Evolutionary conservation across 2,113 vertebrate genomes (phyloP), one percentile per base, ranked within the genome.

Genomic region (Asarcornis scutulata): DNA sequence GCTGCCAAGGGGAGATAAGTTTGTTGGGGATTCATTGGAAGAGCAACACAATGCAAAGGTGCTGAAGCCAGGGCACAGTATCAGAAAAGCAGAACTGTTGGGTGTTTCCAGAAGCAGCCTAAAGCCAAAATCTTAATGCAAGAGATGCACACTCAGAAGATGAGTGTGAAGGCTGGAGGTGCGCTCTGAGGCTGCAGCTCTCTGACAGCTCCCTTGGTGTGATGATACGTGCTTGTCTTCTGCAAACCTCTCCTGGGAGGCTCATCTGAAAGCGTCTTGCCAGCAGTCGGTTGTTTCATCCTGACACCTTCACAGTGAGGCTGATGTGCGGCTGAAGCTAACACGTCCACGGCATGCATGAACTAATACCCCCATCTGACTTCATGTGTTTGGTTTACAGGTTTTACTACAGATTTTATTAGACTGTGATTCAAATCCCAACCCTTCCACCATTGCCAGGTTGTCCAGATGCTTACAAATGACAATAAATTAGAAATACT

Each of bases 401-500:
- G 34, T 81, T 63, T 59, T 52, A 13, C 27, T 31, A 17, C 34
- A 64, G 77, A 64, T 95, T 97, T 96, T 72, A 71, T 78, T 87
- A 67, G 52, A 48, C 32, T 38, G 31, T 59, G 85, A 94, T 56
- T 79, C 60, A 85, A 95, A 75, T 82, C 74, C 44, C 53, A 81
- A 10, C 17, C 34, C 78, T 76, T 63, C 11, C 34, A 63, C 67
- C 17, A 58, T n/a, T 93, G 74, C 86, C 95, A 93, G 93, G 15
- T 66, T 91, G 86, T 94, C 90, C 95, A 96, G 88, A 84, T 96
- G 69, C 42, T 92, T 86, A 73, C 60, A 76, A 78, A 92, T 62
- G 76, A 66, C 81, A 88, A 93, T 86, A 92, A 88, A 91, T 89
- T 29, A 26, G 66, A 91, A 87, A 90, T 52, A 81, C 31, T 86